Base-by-base conservation (phyloP, 2,113 vertebrate genomes). In the Pipa parva region DNA sequence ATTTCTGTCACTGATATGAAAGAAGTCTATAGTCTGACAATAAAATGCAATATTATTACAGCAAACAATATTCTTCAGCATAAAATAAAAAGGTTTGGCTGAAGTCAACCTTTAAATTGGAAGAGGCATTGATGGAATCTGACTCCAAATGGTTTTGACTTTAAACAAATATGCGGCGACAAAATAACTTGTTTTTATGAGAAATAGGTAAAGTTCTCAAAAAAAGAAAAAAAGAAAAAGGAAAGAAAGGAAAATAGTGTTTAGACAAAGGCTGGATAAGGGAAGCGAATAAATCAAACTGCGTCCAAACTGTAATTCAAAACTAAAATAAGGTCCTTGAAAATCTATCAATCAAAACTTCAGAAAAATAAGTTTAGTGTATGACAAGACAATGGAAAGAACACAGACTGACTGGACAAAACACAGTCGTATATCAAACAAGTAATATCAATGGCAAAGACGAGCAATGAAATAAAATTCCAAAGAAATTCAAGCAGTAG, bases 251-350 rank as follows among this genome's bases (percentile, higher is more conserved):
- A 51, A 42, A 52, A 56, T 33, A 50, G 56, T 69, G 20, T 13
- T 20, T 28, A 59, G 57, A 52, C 65, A 52, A 50, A 33, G 27
- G 37, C 37, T 58, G 55, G 20, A 58, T 36, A 36, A 29, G 37
- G n/a, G n/a, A 69, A 52, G 22, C 21, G 31, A 52, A 69, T 69
- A 69, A 69, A 60, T 69, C 57, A 69, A 58, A 31, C 46, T 9
- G 2, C 52, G 65, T 69, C 65, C 33, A 39, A 42, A 11, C 17
- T 60, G 57, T 69, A 69, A 69, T 69, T 59, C 28, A 57, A 69
- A 69, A 60, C 57, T 69, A 57, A 60, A 69, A 60, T 59, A 69
- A 69, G 57, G 50, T 69, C 27, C 57, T 27, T 60, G 57, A 48
- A 69, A 60, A 52, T 31, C 56, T 27, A 69, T 69, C 48, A 37